Base-by-base conservation (phyloP, 2,113 vertebrate species). In the Emydura subglobosa region DNA sequence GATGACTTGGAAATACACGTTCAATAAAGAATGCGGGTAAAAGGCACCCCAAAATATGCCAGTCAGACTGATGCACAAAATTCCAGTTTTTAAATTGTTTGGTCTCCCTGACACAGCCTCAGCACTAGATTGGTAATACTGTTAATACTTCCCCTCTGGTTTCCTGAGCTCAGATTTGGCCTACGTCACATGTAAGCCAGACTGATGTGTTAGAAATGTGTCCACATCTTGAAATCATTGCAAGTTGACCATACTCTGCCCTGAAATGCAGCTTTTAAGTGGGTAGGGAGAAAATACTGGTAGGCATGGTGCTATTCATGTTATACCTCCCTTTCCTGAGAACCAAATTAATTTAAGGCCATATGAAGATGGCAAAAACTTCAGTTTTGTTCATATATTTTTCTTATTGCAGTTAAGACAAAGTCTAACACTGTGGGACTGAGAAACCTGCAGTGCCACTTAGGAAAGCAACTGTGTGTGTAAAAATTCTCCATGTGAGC, bases 61-160 rank as follows among this genome's bases (percentile, higher is more conserved):
- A 1, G 42, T 1, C 51, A 53, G 44, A 39, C 51, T 59, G 6
- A 6, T 88, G 39, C 83, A 27, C 0, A 2, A 81, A 90, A 92
- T 95, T 89, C 65, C 74, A 85, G 27, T 90, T 85, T 94, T 92
- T 54, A 91, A 92, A 76, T 65, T 31, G 89, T 91, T 89, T 86
- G 57, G 19, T 65, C 50, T 84, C 87, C 53, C 34, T 89, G 29
- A 80, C 51, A 79, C 91, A 94, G 42, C 42, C 3, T 2, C 22
- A 27, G 24, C 42, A 78, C 42, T 47, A 47, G 42, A 14, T 78
- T 27, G 65, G 74, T 78, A 47, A 13, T 47, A 25, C 11, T 44
- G 24, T 76, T 76, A 76, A 47, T 27, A 6, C 55, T 83, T 79
- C 55, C 13, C 8, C 84, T 93, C 87, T 86, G 72, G 91, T 85